Evolutionary conservation across 2,888 invertebrate species (phyloP), one percentile per base, ranked within the genome.

Genomic region (Epirrhoe alternata): DNA sequence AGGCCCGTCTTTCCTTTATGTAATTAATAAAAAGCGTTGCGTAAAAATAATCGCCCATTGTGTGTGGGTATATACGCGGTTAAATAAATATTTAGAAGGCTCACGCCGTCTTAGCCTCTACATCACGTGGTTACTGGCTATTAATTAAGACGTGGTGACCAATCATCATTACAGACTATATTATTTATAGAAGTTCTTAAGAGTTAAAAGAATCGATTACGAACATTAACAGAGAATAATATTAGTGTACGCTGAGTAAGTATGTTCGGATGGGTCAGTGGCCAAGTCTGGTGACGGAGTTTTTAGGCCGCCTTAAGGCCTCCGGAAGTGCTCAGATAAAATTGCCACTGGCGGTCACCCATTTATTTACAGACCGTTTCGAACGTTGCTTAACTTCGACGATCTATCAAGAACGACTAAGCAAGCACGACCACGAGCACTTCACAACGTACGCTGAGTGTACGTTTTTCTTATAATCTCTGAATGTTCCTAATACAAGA

Each of bases 11-110:
- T 77, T 77, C 80, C 79, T 77, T 76, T 77, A 74, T 78, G 83
- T 86, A 88, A 89, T 88, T 89, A 88, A 88, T 88, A 89, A 88
- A 88, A 87, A 87, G 82, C 82, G 83, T 86, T 82, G 80, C 79
- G 78, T 78, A 76, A 80, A 84, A 86, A 87, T 90, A 90, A 89
- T 87, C 87, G 86, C 80, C 87, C 81, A 89, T 90, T 90, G 90
- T 90, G 84, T 63, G 62, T 57, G 53, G 66, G 63, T 52, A 62
- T 71, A 60, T 68, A 70, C 68, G 58, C 51, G 49, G 64, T 60
- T 47, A 47, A 49, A 47, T 58, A 35, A 60, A 54, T 64, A 66
- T 62, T 68, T 59, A 52, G 58, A 53, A 63, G 47, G 47, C 49
- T 35, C 61, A 58, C 53, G 52, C 58, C 61, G 61, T 53, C 56